Percentiles rank a stretch among this genome's conserved stretches.
phyloP scores from a whole-genome alignment of 2,113 vertebrate species.

The Tragulus kanchil region DNA sequence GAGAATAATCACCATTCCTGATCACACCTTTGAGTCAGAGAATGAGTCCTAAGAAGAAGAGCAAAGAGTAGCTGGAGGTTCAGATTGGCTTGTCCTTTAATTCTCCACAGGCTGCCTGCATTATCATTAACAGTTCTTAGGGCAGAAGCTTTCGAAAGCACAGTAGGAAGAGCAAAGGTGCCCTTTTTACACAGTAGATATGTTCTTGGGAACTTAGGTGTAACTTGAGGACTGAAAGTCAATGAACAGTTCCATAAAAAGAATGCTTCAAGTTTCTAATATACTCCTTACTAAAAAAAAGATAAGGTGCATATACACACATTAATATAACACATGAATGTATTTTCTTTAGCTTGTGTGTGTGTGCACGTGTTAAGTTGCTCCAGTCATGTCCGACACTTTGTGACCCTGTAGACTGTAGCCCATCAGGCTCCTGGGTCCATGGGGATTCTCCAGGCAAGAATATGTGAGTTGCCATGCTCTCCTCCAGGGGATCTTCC shows the following conservation, averaged over 20 bases:
- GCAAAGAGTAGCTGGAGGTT: constrained; percentile 35
- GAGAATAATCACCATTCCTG: constrained; percentile 29
- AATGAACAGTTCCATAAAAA: not conserved
- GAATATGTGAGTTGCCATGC: too few species aligned
- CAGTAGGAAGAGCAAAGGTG: constrained; percentile 45
- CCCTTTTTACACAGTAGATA: not conserved
- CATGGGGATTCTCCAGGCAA: too few species aligned
- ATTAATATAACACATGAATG: not conserved
- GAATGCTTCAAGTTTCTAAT: constrained; percentile 21
- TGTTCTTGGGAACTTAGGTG: constrained; percentile 35
- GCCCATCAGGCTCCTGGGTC: too few species aligned
- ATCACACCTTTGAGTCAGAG: constrained; percentile 45
- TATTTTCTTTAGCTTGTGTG: not conserved
- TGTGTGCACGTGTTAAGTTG: too few species aligned
- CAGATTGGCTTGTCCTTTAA: constrained; percentile 46
- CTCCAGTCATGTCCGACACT: too few species aligned
- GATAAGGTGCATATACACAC: not conserved
- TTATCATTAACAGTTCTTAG: constrained; percentile 53
- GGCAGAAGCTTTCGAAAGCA: constrained; percentile 15
- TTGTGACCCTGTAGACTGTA: too few species aligned
- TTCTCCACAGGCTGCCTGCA: not conserved
- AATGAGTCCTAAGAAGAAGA: constrained; percentile 57
- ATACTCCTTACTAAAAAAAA: not conserved
- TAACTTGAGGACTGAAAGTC: constrained; percentile 50
- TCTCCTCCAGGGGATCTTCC: too few species aligned